phyloP scores from a whole-genome alignment of 2,113 vertebrate species.

The Piaya cayana region DNA sequence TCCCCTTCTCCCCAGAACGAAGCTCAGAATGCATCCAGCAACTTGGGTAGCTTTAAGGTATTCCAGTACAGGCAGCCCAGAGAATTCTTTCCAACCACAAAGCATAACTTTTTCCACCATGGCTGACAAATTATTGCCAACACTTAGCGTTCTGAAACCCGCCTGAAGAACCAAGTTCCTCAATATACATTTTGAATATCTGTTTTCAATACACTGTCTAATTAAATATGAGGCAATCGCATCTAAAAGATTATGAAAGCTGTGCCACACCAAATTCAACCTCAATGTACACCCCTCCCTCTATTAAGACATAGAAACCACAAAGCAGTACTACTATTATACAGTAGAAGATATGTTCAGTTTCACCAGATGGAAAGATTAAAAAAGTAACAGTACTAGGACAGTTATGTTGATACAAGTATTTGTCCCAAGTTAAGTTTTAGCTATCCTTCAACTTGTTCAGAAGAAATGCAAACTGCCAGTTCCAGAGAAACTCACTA shows the following conservation, averaged over 20 bases:
- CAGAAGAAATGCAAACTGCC: not conserved
- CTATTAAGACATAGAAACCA: not conserved
- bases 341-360: not conserved
- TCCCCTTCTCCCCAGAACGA: not conserved
- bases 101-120: constrained; percentile 1
- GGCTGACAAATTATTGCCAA: not conserved
- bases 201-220: not conserved
- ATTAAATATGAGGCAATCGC: not conserved
- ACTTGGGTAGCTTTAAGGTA: not conserved
- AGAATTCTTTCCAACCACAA: not conserved
- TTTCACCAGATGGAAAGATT: not conserved
- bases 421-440: not conserved
- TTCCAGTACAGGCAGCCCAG: not conserved
- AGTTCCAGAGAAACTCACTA: not conserved
- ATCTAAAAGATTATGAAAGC: not conserved
- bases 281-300: not conserved
- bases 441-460: not conserved
- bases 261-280: not conserved
- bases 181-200: not conserved
- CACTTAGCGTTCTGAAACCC: not conserved
- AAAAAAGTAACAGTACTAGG: not conserved
- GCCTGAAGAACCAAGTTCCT: not conserved
- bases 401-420: not conserved
- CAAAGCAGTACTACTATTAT: not conserved
- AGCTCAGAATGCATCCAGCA: not conserved